Base-by-base conservation (phyloP, 2,888 invertebrate species). In the Ornithoptera priamus region DNA sequence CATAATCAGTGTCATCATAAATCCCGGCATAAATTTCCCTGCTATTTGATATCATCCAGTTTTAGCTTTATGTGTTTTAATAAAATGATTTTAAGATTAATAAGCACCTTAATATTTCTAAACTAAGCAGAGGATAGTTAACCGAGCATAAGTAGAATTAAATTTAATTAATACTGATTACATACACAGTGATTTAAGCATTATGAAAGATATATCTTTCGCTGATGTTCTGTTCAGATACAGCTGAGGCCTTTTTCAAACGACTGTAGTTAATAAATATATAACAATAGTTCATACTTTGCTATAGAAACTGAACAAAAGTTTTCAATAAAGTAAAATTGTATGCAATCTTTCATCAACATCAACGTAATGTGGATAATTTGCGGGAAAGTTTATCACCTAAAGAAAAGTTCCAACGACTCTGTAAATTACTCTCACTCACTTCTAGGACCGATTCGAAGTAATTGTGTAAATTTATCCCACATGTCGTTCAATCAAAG, bases 351-450 rank as follows among this genome's bases (percentile, higher is more conserved):
- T 70, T 53, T 58, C 59, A 36, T 67, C 65, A 18, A 63, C 66
- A 59, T 70, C 62, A 70, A 66, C 62, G 62, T 66, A 67, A 70
- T 70, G 56, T 36, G 63, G 63, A 53, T 64, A 70, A 70, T 70
- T 67, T 70, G 70, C 63, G 64, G 64, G 60, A 60, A 61, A 70
- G 63, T 67, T 67, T 70, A 67, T 69, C 69, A 69, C 65, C 69
- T 57, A 65, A 61, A 65, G 69, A 69, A 65, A 69, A 65, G 65
- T 57, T 65, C 65, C 22, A 56, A 56, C 56, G 56, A 56, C 56
- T 18, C n/a, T 18, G 56, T 56, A 56, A 56, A 69, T 68, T 68
- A 68, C 63, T 58, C 53, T 68, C 63, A 63, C 63, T 69, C 69
- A 62, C 57, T 65, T 61, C 65, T 62, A 58, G 62, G 39, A 62